Conservation (phyloP, 1,140 invertebrate species). For the Drosophila lacteicornis region DNA sequence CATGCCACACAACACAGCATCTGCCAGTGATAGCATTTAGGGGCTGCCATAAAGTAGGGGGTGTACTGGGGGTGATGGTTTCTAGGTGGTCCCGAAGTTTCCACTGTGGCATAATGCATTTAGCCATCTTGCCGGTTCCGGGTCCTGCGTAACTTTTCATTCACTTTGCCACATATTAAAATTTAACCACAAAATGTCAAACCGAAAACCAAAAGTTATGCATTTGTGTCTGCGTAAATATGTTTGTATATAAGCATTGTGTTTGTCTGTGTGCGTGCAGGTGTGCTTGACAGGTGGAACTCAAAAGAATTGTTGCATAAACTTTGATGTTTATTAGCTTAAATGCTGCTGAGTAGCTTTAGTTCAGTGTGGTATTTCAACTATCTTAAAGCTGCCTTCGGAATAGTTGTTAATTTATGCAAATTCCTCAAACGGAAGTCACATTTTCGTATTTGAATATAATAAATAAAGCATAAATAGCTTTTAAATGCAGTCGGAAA, state of each 20-base stretch:
- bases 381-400: conserved; percentile 4
- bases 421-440: conserved; percentile 3
- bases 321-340: conserved; percentile 46
- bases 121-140: conserved; percentile 40
- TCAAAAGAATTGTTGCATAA: conserved; percentile 51
- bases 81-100: conserved; percentile 31
- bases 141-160: conserved; percentile 64
- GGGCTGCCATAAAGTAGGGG: conserved; percentile 3
- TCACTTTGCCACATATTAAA: conserved; percentile 79
- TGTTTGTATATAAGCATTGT: background rate
- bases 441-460: background rate
- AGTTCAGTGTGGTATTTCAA: background rate
- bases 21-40: conserved; percentile 64
- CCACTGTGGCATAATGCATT: conserved; percentile 67
- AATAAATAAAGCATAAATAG: no score
- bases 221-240: conserved; percentile 40
- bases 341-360: background rate
- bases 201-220: conserved; percentile 80
- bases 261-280: background rate
- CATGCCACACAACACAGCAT: conserved; percentile 41
- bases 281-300: conserved; percentile 42
- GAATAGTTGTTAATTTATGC: conserved; percentile 2
- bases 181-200: conserved; percentile 79
- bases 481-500: no score
- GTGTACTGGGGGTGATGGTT: background rate